These are phyloP conservation scores for Arbacia lixula DNA, from an alignment of 53 echinoderm and acorn worm genomes.

Conservation along the genomic window DNA sequence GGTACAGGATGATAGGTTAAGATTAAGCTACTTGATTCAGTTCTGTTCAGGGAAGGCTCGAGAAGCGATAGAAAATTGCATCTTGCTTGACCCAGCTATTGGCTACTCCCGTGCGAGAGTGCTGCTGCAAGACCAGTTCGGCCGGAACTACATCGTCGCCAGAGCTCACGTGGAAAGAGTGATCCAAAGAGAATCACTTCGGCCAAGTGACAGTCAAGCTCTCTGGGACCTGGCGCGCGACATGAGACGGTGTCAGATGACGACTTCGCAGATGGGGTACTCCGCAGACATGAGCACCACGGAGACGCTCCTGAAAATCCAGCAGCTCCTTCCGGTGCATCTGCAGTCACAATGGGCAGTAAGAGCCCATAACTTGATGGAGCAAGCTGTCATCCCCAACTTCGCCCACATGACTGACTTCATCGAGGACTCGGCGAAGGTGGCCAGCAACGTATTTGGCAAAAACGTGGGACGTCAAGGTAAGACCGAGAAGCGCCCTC, in stretches of 20 bases:
- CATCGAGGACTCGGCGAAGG: slow-evolving; percentile 60
- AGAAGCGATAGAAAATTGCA: slow-evolving; percentile 55
- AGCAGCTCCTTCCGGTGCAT: slow-evolving; percentile 55
- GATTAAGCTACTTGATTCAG: slow-evolving; percentile 62
- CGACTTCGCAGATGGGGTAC: slow-evolving; percentile 40
- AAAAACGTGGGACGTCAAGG: slow-evolving; percentile 46
- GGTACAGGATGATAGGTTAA: slow-evolving; percentile 33
- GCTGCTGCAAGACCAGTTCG: slow-evolving; percentile 74
- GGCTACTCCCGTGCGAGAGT: slow-evolving; percentile 36
- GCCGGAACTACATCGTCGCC: slow-evolving; percentile 63
- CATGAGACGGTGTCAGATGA: slow-evolving; percentile 64
- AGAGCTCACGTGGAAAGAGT: slow-evolving; percentile 57
- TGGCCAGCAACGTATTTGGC: slow-evolving; percentile 58
- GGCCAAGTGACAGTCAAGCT: slow-evolving; percentile 30
- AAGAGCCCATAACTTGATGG: slow-evolving; percentile 47
- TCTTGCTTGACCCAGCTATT: slow-evolving; percentile 38
- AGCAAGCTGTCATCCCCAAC: background rate
- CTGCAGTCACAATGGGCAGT: slow-evolving; percentile 60
- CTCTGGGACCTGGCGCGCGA: slow-evolving; percentile 58
- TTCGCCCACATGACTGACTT: slow-evolving; percentile 63
- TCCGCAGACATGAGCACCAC: slow-evolving; percentile 44
- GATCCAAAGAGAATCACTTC: slow-evolving; percentile 2
- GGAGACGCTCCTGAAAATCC: slow-evolving; percentile 56
- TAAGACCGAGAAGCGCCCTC: background rate
- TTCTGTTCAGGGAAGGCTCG: slow-evolving; percentile 63